phyloP scores from a whole-genome alignment of 2,113 vertebrate genomes.

The Dipodomys ordii region DNA sequence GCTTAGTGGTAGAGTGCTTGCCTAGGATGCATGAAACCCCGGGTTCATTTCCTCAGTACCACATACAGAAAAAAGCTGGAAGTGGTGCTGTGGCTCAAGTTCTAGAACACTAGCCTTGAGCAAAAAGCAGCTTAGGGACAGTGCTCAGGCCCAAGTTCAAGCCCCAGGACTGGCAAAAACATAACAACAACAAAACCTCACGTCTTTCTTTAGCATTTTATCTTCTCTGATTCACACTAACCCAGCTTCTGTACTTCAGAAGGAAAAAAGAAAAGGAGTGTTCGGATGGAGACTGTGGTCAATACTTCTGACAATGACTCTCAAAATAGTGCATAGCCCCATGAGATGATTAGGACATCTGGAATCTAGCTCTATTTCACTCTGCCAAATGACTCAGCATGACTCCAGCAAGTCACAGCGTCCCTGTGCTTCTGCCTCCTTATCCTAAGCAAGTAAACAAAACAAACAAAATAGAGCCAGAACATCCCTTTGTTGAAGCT shows the following conservation, averaged over 20 bases:
- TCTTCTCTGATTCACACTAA: background rate
- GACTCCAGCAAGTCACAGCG: background rate
- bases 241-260: background rate
- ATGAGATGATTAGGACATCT: background rate
- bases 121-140: too few species aligned
- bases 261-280: slow-evolving; percentile 10
- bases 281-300: background rate
- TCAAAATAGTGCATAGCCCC: background rate
- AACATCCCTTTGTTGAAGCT: background rate
- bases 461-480: background rate
- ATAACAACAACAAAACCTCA: too few species aligned
- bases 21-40: too few species aligned
- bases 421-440: slow-evolving; percentile 29
- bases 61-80: too few species aligned
- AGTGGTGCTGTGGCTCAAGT: too few species aligned
- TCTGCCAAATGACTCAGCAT: slow-evolving; percentile 53
- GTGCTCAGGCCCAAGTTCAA: too few species aligned
- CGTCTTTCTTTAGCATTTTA: background rate
- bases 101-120: too few species aligned
- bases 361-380: background rate
- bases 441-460: slow-evolving; percentile 12
- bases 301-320: slow-evolving; percentile 24
- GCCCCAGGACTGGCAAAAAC: too few species aligned
- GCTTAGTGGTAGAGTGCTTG: too few species aligned
- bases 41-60: too few species aligned